Evolutionary conservation across 2,113 vertebrate species (phyloP), one percentile per base, ranked within the genome.

Genomic region (Felis chaus): DNA sequence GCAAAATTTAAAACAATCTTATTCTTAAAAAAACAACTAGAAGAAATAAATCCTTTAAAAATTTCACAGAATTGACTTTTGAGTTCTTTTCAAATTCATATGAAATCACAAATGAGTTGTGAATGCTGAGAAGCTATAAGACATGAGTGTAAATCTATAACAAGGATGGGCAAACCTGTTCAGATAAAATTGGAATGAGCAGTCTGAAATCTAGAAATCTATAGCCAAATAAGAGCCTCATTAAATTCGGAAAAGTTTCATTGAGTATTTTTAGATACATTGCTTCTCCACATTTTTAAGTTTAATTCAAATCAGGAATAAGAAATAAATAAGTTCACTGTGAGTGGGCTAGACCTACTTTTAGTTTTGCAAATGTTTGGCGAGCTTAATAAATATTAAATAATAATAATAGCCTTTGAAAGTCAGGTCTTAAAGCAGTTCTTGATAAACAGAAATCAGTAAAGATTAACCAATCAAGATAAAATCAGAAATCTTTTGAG

Each of bases 291-390:
- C 19, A 45, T 73, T 89, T 96, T 89, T 16, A 91, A 39, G 27
- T 85, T 45, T 81, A 78, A 81, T 93, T 97, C 36, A 96, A 89
- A 95, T 13, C 4, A 81, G 1, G 18, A 83, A 93, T 85, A 80
- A 88, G 48, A 95, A 96, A 95, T 74, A 92, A 96, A 93, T 71
- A 89, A 90, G 4, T 16, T 96, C 16, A 94, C 74, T 87, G 8
- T 83, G 11, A 74, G 25, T 65, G 21, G 7, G 6, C 4, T 80
- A 80, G 12, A 10, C 76, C 29, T 78, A 66, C 25, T 79, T 90
- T 91, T 89, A 96, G 45, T 89, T 89, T 91, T 81, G 15, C 7
- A 96, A 95, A 57, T 94, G 63, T 27, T 94, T 91, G 29, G 84
- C 16, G 66, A 79, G 12, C 76, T 94, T 57, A 96, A 65, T 63